Evolutionary conservation across 2,888 invertebrate species (phyloP), one percentile per base, ranked within the genome.

Genomic region (Dasypolia templi): DNA sequence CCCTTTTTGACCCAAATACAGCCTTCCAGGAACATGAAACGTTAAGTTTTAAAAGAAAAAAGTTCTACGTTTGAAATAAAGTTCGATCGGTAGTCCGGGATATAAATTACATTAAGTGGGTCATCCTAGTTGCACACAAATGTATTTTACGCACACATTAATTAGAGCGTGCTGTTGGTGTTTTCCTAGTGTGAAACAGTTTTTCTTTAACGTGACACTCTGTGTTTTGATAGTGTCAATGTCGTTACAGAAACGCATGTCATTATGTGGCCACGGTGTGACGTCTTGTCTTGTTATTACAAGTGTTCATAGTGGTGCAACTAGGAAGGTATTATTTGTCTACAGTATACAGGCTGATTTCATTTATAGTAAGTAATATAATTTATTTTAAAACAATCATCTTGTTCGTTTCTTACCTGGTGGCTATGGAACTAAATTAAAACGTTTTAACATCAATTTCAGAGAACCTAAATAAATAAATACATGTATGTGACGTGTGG

Each of bases 1-100:
- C 88, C 88, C 91, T 91, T 91, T 92, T 91, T 92, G 91, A 92
- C 90, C 92, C 92, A 92, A 93, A 93, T 92, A 92, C 81, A 87
- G 82, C 87, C 87, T 93, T 93, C 93, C 87, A 80, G 83, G 93
- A 93, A 93, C 68, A 68, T 59, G 39, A 63, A 81, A 81, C 39
- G n/a, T 51, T 39, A 35, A 53, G 35, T 79, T 81, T 79, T 82
- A 71, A 87, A 84, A 78, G 80, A 82, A 76, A 63, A 73, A 67
- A 39, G 62, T 58, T 68, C 32, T 11, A 67, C 22, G 59, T 70
- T 84, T 67, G 68, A 51, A 72, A 75, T 80, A 76, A 79, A 32
- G 35, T 71, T 79, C 63, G 61, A 72, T 80, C 75, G 79, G 71
- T 87, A 88, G 89, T 89, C 85, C 88, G n/a, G 72, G 82, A 86